A percentile compares a stretch with the other conserved stretches of the same genome.
Evolutionary conservation across 2,797 vertebrate genomes (phyloP).

Genomic region (Chaenodraco wilsoni): DNA sequence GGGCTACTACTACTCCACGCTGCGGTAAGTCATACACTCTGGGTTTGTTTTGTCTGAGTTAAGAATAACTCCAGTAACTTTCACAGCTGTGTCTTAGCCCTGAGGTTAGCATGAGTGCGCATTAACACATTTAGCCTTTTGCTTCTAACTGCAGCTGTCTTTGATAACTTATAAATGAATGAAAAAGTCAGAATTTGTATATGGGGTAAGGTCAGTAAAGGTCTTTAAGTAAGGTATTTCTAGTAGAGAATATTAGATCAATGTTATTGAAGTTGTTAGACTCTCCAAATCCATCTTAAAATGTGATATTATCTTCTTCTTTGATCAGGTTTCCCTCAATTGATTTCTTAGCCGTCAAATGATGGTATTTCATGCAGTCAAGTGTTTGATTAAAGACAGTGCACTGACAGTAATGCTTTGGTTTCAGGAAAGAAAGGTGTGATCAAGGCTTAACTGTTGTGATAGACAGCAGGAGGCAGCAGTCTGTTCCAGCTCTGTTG

Average conservation of each 20-base stretch:
- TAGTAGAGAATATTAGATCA: background rate
- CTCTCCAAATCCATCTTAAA: background rate
- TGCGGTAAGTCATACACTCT: conserved; percentile 79
- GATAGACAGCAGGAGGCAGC: conserved; percentile 85
- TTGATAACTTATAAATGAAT: background rate
- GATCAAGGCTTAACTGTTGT: conserved; percentile 85
- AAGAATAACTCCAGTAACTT: conserved; percentile 10
- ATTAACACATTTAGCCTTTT: background rate
- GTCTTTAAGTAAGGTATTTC: background rate
- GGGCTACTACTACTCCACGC: conserved; percentile 84
- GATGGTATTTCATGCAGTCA: conserved; percentile 5
- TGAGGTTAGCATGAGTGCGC: background rate
- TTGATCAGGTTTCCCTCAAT: background rate
- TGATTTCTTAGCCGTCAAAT: background rate
- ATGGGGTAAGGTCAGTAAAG: background rate
- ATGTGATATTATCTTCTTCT: conserved; percentile 2
- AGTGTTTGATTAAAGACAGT: conserved; percentile 9
- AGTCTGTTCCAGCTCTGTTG: conserved; percentile 78
- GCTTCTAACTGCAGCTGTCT: background rate
- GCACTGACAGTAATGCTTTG: conserved; percentile 35
- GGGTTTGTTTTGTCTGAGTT: conserved; percentile 18
- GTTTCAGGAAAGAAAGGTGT: conserved; percentile 84
- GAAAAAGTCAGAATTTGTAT: background rate
- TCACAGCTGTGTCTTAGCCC: conserved; percentile 20
- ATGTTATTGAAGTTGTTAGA: background rate